Evolutionary conservation across 2,797 vertebrate species (phyloP), one percentile per base, ranked within the genome.

Genomic region (Discoglossus pictus): DNA sequence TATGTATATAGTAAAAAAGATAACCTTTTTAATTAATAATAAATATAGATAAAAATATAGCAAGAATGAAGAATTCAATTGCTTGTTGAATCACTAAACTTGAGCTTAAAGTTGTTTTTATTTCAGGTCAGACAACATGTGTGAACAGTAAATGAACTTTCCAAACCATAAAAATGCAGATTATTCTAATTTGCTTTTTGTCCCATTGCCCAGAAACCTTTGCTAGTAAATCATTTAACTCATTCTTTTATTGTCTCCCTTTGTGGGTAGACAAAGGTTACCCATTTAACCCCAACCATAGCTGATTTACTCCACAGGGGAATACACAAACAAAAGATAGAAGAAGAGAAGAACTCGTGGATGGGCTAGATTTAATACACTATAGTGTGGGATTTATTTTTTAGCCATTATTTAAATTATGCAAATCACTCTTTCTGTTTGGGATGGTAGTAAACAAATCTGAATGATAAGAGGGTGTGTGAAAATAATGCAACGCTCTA

Each of bases 281-380:
- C 72, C 79, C 78, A 81, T 83, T 84, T 85, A 82, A 84, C 79
- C 81, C 75, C 83, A 79, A 76, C 77, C 83, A 79, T 82, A 31
- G 74, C 79, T 39, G 81, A 82, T 83, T 80, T 72, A 73, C 78
- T 20, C 78, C 2, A 75, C 68, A 71, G 79, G 79, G 77, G 79
- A 76, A 76, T 44, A 73, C 52, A 10, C 59, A 56, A 63, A 85
- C 80, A 82, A 83, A 82, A 73, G 73, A 24, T 61, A 64, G 34
- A 75, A 65, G 21, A 75, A 66, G 71, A 65, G 21, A 75, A 66
- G 71, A 77, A 75, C 62, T 76, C 72, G 67, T 73, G 72, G 74
- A 78, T 78, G 78, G 68, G 73, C 68, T 78, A 64, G 68, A 68
- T 81, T 82, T 82, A 36, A 7, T 66, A 73, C 71, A 73, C 62